Percentiles rank a stretch among this genome's conserved stretches.
These are phyloP conservation scores for Dendrolimus punctatus DNA, from an alignment of 1,140 invertebrate species.

Conservation along the genomic window DNA sequence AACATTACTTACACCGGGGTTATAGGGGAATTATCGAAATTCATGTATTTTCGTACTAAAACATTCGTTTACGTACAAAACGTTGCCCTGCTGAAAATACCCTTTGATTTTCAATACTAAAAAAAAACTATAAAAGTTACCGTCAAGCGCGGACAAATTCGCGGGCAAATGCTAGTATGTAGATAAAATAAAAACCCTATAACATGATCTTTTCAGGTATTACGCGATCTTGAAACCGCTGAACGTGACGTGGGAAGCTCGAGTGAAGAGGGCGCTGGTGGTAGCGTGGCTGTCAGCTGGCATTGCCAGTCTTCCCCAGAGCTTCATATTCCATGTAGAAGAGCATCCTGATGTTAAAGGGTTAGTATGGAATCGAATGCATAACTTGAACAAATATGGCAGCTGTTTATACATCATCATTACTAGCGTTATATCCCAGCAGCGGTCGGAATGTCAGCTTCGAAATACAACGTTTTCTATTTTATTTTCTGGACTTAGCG, in stretches of 20 bases:
- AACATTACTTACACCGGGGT: too few relatives aligned
- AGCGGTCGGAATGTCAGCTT: too few relatives aligned
- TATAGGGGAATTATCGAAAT: too few relatives aligned
- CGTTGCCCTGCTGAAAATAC: too few relatives aligned
- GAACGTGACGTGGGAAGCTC: constrained; percentile 78
- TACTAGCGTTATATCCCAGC: too few relatives aligned
- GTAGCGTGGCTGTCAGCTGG: constrained; percentile 84
- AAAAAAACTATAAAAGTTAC: too few relatives aligned
- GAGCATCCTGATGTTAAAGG: constrained; percentile 81
- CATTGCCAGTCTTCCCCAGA: constrained; percentile 89
- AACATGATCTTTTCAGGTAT: constrained; percentile 76
- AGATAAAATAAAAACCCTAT: not conserved
- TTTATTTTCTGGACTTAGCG: too few relatives aligned
- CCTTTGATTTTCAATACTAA: too few relatives aligned
- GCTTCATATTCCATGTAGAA: constrained; percentile 86
- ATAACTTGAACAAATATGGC: not conserved
- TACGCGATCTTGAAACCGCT: constrained; percentile 88
- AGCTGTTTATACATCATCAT: too few relatives aligned
- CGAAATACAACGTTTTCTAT: too few relatives aligned
- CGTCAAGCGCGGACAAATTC: not conserved
- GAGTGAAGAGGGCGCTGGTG: constrained; percentile 81
- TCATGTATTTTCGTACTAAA: too few relatives aligned
- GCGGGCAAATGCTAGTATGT: not conserved
- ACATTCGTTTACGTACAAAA: too few relatives aligned
- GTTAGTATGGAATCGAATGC: constrained; percentile 23